A percentile compares a stretch with the other conserved stretches of the same genome.
These are phyloP conservation scores for Ostrea edulis DNA, from an alignment of 1,140 invertebrate genomes.

Conservation along the genomic window DNA sequence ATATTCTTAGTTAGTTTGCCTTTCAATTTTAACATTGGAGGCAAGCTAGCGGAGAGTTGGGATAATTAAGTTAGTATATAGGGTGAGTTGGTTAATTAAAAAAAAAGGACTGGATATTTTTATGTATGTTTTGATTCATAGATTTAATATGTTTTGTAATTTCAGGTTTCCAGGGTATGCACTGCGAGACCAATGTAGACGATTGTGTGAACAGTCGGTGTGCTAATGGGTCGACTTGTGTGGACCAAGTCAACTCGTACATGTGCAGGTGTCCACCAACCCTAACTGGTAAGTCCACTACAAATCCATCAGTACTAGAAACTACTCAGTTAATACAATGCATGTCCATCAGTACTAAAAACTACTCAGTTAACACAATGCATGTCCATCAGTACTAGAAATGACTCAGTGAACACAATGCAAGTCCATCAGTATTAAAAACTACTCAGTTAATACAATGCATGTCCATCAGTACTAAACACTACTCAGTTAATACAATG, in stretches of 20 bases:
- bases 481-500: neutral
- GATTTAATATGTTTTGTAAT: constrained; percentile 36
- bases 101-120: neutral
- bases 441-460: neutral
- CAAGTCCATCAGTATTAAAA: too few relatives aligned
- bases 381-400: too few relatives aligned
- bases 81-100: neutral
- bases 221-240: constrained; percentile 72
- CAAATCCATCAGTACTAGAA: neutral
- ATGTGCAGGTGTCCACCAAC: constrained; percentile 72
- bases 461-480: too few relatives aligned
- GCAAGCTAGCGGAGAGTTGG: too few relatives aligned
- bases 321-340: neutral
- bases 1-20: too few relatives aligned
- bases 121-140: too few relatives aligned
- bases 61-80: too few relatives aligned
- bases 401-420: neutral
- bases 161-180: constrained; percentile 68
- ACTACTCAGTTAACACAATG: neutral
- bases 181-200: constrained; percentile 68
- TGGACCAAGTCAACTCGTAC: constrained; percentile 70
- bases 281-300: constrained; percentile 64
- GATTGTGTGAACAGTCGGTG: constrained; percentile 81
- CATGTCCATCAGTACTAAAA: too few relatives aligned
- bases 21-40: too few relatives aligned